Conservation (phyloP, 2,888 invertebrate species). For the Lapara coniferarum region DNA sequence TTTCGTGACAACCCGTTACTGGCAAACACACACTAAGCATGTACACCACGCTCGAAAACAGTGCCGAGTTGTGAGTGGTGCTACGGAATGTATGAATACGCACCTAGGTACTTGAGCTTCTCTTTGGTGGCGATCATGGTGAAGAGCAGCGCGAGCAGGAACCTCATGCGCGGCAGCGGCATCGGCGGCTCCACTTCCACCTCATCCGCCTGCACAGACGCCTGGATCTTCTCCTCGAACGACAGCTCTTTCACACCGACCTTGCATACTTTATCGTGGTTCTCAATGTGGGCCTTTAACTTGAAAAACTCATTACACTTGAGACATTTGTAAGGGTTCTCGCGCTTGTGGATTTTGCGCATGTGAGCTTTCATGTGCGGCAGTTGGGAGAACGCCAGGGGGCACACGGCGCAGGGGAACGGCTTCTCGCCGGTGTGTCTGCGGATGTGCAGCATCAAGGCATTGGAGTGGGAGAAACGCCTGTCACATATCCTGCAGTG, state of each 20-base stretch:
- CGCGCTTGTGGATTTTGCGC: slow-evolving; percentile 91
- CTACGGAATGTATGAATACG: slow-evolving; percentile 73
- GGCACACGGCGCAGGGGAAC: slow-evolving; percentile 88
- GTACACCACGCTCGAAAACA: slow-evolving; percentile 69
- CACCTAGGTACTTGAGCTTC: slow-evolving; percentile 89
- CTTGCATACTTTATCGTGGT: slow-evolving; percentile 83
- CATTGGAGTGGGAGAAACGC: slow-evolving; percentile 93
- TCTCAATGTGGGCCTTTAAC: slow-evolving; percentile 88
- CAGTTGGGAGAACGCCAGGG: slow-evolving; percentile 90
- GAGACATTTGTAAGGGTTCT: slow-evolving; percentile 90
- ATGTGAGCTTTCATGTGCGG: slow-evolving; percentile 95
- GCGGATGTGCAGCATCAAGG: slow-evolving; percentile 91
- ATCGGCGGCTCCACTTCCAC: slow-evolving; percentile 79
- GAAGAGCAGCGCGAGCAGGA: slow-evolving; percentile 90
- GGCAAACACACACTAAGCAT: slow-evolving; percentile 78
- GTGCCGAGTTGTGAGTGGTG: slow-evolving; percentile 63
- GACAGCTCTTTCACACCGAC: slow-evolving; percentile 54
- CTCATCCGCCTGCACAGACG: slow-evolving; percentile 61
- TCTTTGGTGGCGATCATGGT: slow-evolving; percentile 93
- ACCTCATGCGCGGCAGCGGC: slow-evolving; percentile 89
- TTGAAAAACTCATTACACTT: slow-evolving; percentile 90
- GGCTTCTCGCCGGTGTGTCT: slow-evolving; percentile 94
- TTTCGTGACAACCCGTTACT: slow-evolving; percentile 62
- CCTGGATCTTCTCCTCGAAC: slow-evolving; percentile 56
- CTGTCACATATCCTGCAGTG: slow-evolving; percentile 91